Conservation (phyloP, 2,888 invertebrate genomes). For the Aphrophora alni region DNA sequence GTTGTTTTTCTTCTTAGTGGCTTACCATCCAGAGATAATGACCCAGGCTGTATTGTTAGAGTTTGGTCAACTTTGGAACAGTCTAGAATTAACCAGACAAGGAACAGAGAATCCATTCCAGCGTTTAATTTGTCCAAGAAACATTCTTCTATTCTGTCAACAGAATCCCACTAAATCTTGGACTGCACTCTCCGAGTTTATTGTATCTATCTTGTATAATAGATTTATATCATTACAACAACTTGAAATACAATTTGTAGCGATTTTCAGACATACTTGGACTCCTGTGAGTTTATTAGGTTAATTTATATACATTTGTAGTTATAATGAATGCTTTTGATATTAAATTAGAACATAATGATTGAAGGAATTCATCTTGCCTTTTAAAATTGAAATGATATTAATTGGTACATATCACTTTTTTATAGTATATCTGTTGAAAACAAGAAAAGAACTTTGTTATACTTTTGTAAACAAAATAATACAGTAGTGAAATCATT, state of each 20-base stretch:
- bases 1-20: neutral
- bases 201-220: neutral
- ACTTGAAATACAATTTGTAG: constrained; percentile 33
- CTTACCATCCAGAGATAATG: neutral
- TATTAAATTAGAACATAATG: too few relatives aligned
- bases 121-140: neutral
- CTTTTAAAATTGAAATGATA: too few relatives aligned
- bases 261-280: constrained; percentile 28
- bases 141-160: neutral
- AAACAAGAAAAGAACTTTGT: too few relatives aligned
- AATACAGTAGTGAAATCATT: too few relatives aligned
- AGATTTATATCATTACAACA: neutral
- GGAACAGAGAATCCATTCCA: neutral
- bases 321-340: too few relatives aligned
- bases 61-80: neutral
- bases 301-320: too few relatives aligned
- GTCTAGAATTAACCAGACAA: neutral
- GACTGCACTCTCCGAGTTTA: neutral
- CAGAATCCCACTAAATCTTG: neutral
- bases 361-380: too few relatives aligned
- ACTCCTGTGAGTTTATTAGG: constrained; percentile 27
- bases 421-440: too few relatives aligned
- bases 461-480: too few relatives aligned
- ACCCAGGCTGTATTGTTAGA: neutral
- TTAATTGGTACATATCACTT: too few relatives aligned